Percentiles rank a stretch among this genome's conserved stretches.
Evolutionary conservation across 2,888 invertebrate species (phyloP).

Genomic region (Mantis religiosa): DNA sequence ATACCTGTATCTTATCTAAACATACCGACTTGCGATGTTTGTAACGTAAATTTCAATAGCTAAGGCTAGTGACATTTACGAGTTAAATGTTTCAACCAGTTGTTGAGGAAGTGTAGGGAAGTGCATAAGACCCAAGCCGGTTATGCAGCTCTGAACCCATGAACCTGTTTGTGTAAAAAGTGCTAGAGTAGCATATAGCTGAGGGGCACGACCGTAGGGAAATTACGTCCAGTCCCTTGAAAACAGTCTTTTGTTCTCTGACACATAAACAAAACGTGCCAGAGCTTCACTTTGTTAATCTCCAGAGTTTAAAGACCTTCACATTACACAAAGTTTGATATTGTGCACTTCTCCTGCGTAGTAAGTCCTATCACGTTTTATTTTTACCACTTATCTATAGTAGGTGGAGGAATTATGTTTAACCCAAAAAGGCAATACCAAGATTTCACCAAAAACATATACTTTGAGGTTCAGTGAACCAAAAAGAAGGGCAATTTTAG

Average conservation of each 20-base stretch:
- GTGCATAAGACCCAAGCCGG: too few relatives aligned
- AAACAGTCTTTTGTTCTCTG: not conserved
- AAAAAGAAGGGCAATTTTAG: too few relatives aligned
- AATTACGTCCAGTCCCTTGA: not conserved
- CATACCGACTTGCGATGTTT: too few relatives aligned
- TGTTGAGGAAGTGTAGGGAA: too few relatives aligned
- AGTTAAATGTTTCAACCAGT: too few relatives aligned
- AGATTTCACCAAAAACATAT: too few relatives aligned
- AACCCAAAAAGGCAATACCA: not conserved
- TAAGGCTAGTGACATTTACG: too few relatives aligned
- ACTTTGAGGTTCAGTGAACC: too few relatives aligned
- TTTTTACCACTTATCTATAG: not conserved
- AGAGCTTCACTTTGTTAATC: not conserved
- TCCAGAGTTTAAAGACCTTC: not conserved
- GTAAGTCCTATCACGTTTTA: not conserved
- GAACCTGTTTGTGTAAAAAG: not conserved
- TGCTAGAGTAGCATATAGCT: not conserved
- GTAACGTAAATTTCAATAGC: too few relatives aligned
- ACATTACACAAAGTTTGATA: not conserved
- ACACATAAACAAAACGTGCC: not conserved
- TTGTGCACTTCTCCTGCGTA: not conserved
- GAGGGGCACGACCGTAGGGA: not conserved
- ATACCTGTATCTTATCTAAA: too few relatives aligned
- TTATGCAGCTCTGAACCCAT: not conserved
- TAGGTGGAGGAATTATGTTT: not conserved